These are phyloP conservation scores for Eptatretus burgeri DNA, from an alignment of 2,113 vertebrate species.

Conservation along the genomic window DNA sequence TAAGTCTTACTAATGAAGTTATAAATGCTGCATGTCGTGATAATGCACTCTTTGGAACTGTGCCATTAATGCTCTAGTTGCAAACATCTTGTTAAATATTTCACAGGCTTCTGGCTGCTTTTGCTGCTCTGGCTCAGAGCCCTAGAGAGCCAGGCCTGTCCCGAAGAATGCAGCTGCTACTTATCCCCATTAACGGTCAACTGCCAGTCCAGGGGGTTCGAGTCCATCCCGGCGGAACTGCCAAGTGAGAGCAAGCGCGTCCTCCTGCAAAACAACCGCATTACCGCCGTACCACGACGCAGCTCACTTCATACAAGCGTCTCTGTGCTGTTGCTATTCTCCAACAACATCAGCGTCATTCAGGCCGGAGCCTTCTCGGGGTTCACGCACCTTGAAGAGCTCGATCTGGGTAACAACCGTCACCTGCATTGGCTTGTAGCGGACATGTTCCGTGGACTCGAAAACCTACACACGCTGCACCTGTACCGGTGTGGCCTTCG, in stretches of 20 bases:
- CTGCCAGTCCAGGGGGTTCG: constrained; percentile 83
- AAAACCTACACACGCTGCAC: constrained; percentile 56
- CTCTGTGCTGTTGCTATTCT: constrained; percentile 79
- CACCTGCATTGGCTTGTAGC: constrained; percentile 44
- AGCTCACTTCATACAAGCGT: constrained; percentile 63
- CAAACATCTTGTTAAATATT: too few relatives aligned
- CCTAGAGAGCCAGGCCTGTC: constrained; percentile 33
- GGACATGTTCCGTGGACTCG: constrained; percentile 66
- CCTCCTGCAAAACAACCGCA: constrained; percentile 88
- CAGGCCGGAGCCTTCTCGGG: constrained; percentile 62
- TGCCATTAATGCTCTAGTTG: too few relatives aligned
- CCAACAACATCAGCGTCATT: constrained; percentile 86
- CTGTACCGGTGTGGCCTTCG: constrained; percentile 68
- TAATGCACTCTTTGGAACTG: too few relatives aligned
- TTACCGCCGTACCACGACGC: constrained; percentile 45
- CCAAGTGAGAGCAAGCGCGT: constrained; percentile 63
- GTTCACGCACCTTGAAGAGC: constrained; percentile 60
- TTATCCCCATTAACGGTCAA: constrained; percentile 73
- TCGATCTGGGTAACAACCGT: constrained; percentile 80
- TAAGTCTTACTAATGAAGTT: too few relatives aligned
- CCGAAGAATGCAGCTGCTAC: constrained; percentile 73
- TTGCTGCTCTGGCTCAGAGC: constrained; percentile 40
- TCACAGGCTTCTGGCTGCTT: constrained; percentile 23
- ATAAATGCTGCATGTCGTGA: too few relatives aligned
- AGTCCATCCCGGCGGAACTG: constrained; percentile 56